phyloP scores from a whole-genome alignment of 2,888 invertebrate genomes.

The Thelaira solivaga region DNA sequence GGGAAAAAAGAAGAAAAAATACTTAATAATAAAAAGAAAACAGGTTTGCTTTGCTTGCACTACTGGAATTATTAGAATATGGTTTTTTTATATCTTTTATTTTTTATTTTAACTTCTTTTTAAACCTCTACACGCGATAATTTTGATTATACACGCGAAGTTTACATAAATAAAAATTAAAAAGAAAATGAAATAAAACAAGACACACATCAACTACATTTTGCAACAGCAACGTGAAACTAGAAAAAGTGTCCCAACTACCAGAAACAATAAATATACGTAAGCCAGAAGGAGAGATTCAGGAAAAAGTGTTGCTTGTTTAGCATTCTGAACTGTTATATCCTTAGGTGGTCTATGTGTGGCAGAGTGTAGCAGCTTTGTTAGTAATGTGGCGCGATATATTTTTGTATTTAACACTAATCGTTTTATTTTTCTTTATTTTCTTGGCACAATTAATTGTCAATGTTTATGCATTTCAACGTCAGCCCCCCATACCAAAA shows the following conservation, averaged over 20 bases:
- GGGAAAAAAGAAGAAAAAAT: neutral
- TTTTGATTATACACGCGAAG: slow-evolving; percentile 15
- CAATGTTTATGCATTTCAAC: slow-evolving; percentile 75
- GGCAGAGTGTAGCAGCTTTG: neutral
- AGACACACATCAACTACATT: neutral
- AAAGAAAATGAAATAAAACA: neutral
- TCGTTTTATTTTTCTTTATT: slow-evolving; percentile 76
- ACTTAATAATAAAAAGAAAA: neutral
- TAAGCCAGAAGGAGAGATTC: neutral
- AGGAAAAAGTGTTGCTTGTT: neutral
- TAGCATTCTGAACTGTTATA: neutral
- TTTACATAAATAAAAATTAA: slow-evolving; percentile 29
- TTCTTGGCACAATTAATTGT: slow-evolving; percentile 76
- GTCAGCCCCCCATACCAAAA: slow-evolving; percentile 72
- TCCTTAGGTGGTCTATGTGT: neutral
- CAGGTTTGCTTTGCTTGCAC: neutral
- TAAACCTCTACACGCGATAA: slow-evolving; percentile 20
- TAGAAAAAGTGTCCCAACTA: neutral
- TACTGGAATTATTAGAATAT: neutral
- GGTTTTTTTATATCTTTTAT: neutral
- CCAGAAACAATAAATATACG: neutral
- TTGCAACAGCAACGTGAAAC: neutral
- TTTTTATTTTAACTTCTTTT: no score
- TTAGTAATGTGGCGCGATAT: slow-evolving; percentile 75
- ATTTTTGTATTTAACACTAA: slow-evolving; percentile 75